Evolutionary conservation across 2,888 invertebrate genomes (phyloP), one percentile per base, ranked within the genome.

Genomic region (Himalopsyche tibetana): DNA sequence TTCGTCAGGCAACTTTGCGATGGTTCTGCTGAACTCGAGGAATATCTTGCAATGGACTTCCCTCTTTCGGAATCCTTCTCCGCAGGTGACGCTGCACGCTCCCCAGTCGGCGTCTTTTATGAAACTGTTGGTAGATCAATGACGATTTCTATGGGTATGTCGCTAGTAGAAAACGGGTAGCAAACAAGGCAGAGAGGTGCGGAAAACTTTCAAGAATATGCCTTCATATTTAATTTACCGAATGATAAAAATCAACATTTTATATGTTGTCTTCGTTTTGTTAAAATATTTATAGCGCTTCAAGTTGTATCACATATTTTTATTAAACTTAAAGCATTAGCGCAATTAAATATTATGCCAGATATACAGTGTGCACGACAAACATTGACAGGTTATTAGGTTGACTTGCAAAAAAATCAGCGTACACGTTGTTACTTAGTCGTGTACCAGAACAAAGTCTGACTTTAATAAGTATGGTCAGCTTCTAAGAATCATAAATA

Each of bases 41-140:
- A 97, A 98, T 90, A 99, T 98, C 93, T 97, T 98, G 93, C 99
- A 99, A 89, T 96, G 95, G n/a, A 98, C 98, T 89, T 96, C 95
- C 55, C 98, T 95, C 89, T 95, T 95, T n/a, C 96, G 94, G 89
- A 96, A 94, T 0, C 99, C 99, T 91, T 97, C 96, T 0, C 99
- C 99, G 91, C 99, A 99, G 0, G 96, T 96, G 0, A 96, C 96
- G 89, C 97, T 98, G 93, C 99, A 99, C 0, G 96, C 95, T 2
- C 98, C 96, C 98, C 98, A 99, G 84, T 97, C 96, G 12, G 92
- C 92, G 87, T 98, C 98, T 88, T 97, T 96, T 90, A 98, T 96
- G 93, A 97, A 99, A 91, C 99, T 98, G 93, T 74, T 74, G 74
- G 74, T 74, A 74, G 36, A 74, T 36, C 74, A 80, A 80, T 51